Conservation (phyloP, 2,888 invertebrate genomes). For the Lottia scabra region DNA sequence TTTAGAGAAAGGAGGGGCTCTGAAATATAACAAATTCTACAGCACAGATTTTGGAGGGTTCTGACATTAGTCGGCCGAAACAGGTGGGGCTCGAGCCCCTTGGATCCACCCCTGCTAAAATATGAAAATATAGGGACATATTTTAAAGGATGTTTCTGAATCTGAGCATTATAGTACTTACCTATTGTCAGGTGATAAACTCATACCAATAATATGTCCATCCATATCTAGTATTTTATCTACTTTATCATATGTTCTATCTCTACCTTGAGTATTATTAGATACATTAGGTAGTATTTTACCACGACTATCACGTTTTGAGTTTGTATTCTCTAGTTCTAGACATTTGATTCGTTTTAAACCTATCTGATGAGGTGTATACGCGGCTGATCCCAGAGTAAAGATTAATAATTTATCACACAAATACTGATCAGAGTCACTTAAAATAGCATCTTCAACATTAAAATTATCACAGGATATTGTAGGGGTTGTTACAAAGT, state of each 20-base stretch:
- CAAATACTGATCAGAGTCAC: neutral
- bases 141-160: too few species aligned
- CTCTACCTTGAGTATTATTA: constrained; percentile 42
- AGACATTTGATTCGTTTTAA: constrained; percentile 77
- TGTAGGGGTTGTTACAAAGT: neutral
- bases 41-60: too few species aligned
- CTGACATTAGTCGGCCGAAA: too few species aligned
- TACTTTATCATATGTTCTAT: constrained; percentile 74
- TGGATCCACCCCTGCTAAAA: too few species aligned
- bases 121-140: too few species aligned
- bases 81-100: too few species aligned
- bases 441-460: neutral
- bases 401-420: constrained; percentile 82
- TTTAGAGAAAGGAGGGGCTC: too few species aligned
- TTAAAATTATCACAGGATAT: neutral
- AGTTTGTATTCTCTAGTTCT: constrained; percentile 41
- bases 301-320: constrained; percentile 18
- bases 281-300: constrained; percentile 50
- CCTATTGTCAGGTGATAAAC: constrained; percentile 85
- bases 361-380: constrained; percentile 87
- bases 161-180: constrained; percentile 44
- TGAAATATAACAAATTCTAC: too few species aligned
- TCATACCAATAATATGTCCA: constrained; percentile 90
- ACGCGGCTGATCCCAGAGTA: constrained; percentile 85
- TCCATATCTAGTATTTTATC: constrained; percentile 86